Evolutionary conservation across 2,888 invertebrate species (phyloP).

Genomic region (Pachliopta kotzebuea): DNA sequence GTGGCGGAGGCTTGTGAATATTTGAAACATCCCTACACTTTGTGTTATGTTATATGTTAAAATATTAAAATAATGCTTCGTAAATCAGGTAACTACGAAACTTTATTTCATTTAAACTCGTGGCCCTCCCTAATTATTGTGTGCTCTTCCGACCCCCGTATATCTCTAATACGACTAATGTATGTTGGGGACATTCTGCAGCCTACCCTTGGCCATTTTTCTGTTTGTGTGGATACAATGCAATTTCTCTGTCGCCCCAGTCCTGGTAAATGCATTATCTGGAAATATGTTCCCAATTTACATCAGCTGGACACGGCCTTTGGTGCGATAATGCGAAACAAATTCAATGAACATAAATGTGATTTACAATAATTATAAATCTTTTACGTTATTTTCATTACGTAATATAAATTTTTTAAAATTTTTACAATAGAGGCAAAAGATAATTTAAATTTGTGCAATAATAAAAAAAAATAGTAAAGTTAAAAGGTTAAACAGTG

Average conservation of each 20-base stretch:
- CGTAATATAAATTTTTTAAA: too few relatives aligned
- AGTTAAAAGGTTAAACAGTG: too few relatives aligned
- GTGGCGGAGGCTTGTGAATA: slow-evolving; percentile 3
- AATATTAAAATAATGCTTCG: neutral
- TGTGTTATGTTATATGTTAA: slow-evolving; percentile 37
- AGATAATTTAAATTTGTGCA: too few relatives aligned
- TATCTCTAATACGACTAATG: slow-evolving; percentile 79
- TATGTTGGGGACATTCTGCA: slow-evolving; percentile 80
- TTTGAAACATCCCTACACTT: neutral
- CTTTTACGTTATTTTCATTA: too few relatives aligned
- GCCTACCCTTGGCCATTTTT: slow-evolving; percentile 77
- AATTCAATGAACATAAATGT: slow-evolving; percentile 74
- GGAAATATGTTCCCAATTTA: slow-evolving; percentile 78
- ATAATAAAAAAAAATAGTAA: too few relatives aligned
- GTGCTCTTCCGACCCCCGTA: slow-evolving; percentile 69
- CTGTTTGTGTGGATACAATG: slow-evolving; percentile 69
- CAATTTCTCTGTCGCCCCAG: slow-evolving; percentile 58
- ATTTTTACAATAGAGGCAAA: too few relatives aligned
- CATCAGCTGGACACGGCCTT: slow-evolving; percentile 64
- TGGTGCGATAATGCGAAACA: slow-evolving; percentile 54
- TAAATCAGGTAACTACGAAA: slow-evolving; percentile 68
- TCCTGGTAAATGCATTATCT: slow-evolving; percentile 74
- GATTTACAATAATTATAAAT: slow-evolving; percentile 43
- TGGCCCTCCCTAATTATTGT: slow-evolving; percentile 79
- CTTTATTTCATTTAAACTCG: slow-evolving; percentile 73